These are phyloP conservation scores for Gymnosoma rotundatum DNA, from an alignment of 2,888 invertebrate species.

Conservation along the genomic window DNA sequence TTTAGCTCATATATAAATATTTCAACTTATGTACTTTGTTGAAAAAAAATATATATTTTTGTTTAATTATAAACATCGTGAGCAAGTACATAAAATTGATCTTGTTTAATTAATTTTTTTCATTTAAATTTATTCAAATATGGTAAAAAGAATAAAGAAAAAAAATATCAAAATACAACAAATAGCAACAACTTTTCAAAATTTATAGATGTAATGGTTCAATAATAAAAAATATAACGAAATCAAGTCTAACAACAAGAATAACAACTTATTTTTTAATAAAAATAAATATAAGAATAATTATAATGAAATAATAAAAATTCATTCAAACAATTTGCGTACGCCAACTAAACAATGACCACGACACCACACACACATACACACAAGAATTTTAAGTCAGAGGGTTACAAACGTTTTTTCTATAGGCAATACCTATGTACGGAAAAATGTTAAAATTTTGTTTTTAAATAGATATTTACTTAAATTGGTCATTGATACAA, in stretches of 20 bases:
- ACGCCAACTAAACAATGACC: conserved; percentile 41
- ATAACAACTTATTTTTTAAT: neutral
- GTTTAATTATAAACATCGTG: neutral
- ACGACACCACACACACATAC: conserved; percentile 11
- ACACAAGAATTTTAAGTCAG: conserved; percentile 5
- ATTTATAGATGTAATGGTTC: neutral
- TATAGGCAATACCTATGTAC: neutral
- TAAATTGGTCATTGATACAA: too few relatives aligned
- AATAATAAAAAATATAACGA: conserved; percentile 3
- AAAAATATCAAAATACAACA: neutral
- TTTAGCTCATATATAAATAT: too few relatives aligned
- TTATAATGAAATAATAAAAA: conserved; percentile 55
- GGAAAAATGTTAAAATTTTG: too few relatives aligned
- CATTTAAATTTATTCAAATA: conserved; percentile 15
- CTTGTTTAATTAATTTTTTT: conserved; percentile 3
- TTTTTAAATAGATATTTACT: too few relatives aligned
- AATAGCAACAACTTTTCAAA: conserved; percentile 19
- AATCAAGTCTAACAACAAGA: conserved; percentile 5
- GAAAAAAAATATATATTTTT: neutral
- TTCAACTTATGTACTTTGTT: too few relatives aligned
- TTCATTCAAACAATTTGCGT: conserved; percentile 53
- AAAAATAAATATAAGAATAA: conserved; percentile 21
- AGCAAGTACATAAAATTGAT: neutral
- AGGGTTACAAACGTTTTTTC: neutral
- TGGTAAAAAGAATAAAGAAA: conserved; percentile 2